Evolutionary conservation across 1,140 invertebrate species (phyloP), one percentile per base, ranked within the genome.

Genomic region (Camponotus vicinus): DNA sequence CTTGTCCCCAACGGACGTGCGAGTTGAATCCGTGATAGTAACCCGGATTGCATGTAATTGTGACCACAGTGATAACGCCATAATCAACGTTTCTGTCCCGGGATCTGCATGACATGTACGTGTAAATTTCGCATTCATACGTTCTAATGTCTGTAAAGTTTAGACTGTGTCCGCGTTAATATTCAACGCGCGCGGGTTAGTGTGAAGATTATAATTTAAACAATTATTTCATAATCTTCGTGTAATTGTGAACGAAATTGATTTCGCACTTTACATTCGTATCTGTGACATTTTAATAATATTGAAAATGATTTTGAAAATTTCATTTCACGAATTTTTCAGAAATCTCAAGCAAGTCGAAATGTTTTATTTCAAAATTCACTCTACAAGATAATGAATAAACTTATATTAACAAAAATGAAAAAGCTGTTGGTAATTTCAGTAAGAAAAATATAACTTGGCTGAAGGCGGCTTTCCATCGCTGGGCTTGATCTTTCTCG

Each of bases 51-150:
- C 64, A 70, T 82, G 78, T 82, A 71, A 82, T 40, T 55, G 42
- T 79, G 52, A 79, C 55, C 34, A 52, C 55, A 18, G 18, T 13
- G 79, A 83, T 83, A 83, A 83, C 42, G 34, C 3, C 18, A 70
- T 83, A 82, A 82, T 83, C 55, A 75, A 83, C 79, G 15, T 71
- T 45, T 75, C 79, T 61, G 55, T 61, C 40, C 52, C 40, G 18
- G 27, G 11, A 27, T 59, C 18, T 21, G 55, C n/a, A 8, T 45
- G 55, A 83, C 49, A 3, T 75, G 27, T 37, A 40, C 69, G 40
- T 83, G 57, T 37, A 61, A 73, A 75, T 83, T 83, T 83, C n/a
- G 37, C 1, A 73, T 71, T 42, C 27, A 42, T 34, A n/a, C 63
- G 18, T 42, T 45, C 55, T 61, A 40, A 45, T n/a, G 27, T 61